Conservation (phyloP, 2,113 vertebrate species). For the Phaetusa simplex region DNA sequence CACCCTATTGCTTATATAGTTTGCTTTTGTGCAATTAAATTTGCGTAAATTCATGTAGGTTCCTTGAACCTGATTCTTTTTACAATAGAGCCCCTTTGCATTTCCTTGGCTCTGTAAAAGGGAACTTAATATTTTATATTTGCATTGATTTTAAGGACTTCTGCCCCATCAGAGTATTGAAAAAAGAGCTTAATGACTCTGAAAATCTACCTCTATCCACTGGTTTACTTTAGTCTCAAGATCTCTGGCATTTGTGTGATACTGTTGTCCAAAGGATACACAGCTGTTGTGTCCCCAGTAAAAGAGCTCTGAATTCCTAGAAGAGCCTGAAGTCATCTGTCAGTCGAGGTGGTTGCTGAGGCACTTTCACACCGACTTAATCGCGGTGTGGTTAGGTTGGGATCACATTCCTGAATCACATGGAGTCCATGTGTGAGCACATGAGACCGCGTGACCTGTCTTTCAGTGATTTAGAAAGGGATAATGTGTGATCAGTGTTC, state of each 20-base stretch:
- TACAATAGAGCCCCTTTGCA: background rate
- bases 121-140: background rate
- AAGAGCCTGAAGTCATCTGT: background rate
- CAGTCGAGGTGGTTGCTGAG: background rate
- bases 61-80: background rate
- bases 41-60: accelerated
- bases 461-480: background rate
- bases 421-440: background rate
- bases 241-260: background rate
- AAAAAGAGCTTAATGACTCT: background rate
- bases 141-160: background rate
- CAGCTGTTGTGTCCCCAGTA: background rate
- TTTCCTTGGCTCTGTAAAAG: background rate
- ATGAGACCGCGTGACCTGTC: too few species aligned
- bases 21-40: background rate
- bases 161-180: background rate
- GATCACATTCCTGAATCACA: background rate
- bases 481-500: background rate
- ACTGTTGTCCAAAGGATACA: background rate
- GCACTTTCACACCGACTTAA: background rate
- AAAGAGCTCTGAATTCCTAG: background rate
- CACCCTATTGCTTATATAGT: background rate
- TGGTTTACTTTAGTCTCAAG: background rate
- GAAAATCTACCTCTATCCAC: background rate
- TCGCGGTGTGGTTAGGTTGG: background rate